Base-by-base conservation (phyloP, 1,140 invertebrate species). In the Heliconius melpomene region DNA sequence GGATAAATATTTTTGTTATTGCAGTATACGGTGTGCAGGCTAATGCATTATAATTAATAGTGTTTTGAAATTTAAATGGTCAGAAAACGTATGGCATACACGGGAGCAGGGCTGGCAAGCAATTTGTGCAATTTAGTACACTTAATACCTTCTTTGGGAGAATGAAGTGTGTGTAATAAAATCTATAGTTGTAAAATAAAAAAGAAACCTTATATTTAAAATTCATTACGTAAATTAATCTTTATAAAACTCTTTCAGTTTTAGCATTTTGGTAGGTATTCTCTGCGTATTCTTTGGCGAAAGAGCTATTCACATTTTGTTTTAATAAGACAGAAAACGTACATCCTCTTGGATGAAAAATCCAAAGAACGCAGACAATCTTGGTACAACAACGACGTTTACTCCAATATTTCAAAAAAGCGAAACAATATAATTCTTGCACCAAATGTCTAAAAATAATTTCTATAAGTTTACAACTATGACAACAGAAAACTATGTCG, bases 401-500 rank as follows among this genome's bases (percentile, higher is more conserved):
- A n/a, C n/a, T n/a, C n/a, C 40, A 46, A 46, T 46, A 46, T 13
- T 46, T 0, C 3, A 46, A 16, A 46, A 46, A 3, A 46, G 3
- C 3, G 40, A 46, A 46, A 16, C 13, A 13, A 16, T 11, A 46
- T 46, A 46, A 46, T 46, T 16, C 5, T 46, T 1, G 40, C 40
- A 46, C 40, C 11, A 46, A 46, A 46, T n/a, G n/a, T n/a, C n/a
- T n/a, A n/a, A n/a, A n/a, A n/a, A n/a, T n/a, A n/a, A n/a, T n/a
- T n/a, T n/a, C n/a, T n/a, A n/a, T n/a, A n/a, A n/a, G n/a, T 16
- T 20, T 20, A 20, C 1, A 52, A 52, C 18, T 52, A 20, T 6
- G 40, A 46, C 3, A 46, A 46, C 7, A 7, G 52, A 54, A n/a
- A 54, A 54, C 20, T 20, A 26, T 77, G 7, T 32, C 93, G 94